A percentile compares a stretch with the other conserved stretches of the same genome.
Conservation (phyloP, 2,888 invertebrate genomes). For the Smittia sp. region DNA sequence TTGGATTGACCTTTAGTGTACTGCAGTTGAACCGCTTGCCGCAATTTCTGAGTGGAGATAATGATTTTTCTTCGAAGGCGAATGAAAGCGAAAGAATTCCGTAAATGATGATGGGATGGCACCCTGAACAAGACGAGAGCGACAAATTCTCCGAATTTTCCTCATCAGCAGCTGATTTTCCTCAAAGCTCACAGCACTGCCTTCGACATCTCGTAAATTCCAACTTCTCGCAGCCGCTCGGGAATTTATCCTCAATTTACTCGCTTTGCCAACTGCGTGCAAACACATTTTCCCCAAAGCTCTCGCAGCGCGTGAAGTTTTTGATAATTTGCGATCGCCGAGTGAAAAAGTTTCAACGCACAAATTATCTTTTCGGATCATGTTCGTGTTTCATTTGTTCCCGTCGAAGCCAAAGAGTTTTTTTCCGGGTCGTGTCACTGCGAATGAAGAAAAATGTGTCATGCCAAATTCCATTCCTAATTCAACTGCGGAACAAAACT, state of each 20-base stretch:
- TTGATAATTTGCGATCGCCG: conserved; percentile 1
- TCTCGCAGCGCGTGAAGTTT: not conserved
- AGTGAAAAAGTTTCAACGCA: not conserved
- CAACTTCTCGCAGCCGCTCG: too few relatives aligned
- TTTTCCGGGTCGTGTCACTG: not conserved
- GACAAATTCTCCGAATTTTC: too few relatives aligned
- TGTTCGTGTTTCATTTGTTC: conserved; percentile 33
- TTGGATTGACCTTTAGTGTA: too few relatives aligned
- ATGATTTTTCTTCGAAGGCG: too few relatives aligned
- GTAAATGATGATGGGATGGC: too few relatives aligned
- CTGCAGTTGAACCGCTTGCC: too few relatives aligned
- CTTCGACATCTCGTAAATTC: too few relatives aligned
- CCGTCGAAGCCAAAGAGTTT: not conserved
- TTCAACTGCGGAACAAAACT: conserved; percentile 16
- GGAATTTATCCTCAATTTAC: not conserved
- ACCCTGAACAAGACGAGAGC: too few relatives aligned
- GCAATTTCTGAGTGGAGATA: too few relatives aligned
- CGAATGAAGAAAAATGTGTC: conserved; percentile 33
- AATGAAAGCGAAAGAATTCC: too few relatives aligned
- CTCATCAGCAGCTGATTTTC: not conserved
- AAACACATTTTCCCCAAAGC: not conserved
- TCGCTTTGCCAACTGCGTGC: not conserved
- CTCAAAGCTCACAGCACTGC: not conserved
- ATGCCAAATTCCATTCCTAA: conserved; percentile 33
- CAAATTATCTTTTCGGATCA: conserved; percentile 38